Base-by-base conservation (phyloP, 1,140 invertebrate genomes). In the Sarcophaga bullata region DNA sequence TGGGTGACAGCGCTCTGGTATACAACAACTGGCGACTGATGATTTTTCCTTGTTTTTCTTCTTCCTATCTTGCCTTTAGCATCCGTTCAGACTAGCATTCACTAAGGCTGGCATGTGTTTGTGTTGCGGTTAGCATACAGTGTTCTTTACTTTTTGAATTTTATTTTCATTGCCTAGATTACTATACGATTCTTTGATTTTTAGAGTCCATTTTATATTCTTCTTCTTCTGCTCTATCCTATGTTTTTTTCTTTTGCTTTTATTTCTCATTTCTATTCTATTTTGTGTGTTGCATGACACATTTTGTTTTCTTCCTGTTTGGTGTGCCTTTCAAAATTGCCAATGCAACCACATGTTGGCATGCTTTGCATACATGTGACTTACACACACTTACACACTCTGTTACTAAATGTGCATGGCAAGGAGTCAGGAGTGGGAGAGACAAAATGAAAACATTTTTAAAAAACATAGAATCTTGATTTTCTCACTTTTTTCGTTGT, bases 311-410 rank as follows among this genome's bases (percentile, higher is more conserved):
- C n/a, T 78, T 78, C 75, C 48, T 78, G 49, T 78, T 78, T 50
- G 75, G 48, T 52, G 19, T 78, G 75, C 49, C n/a, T 78, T 78
- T 78, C 48, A 78, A 78, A 78, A 78, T 78, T 78, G 75, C 75
- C 75, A 78, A 78, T 50, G 75, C 75, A 75, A 75, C 73, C 73
- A 78, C 75, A 78, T 78, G 75, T 78, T 50, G 47, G 75, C 75
- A 78, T 78, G 48, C 48, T 50, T n/a, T 78, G 75, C 49, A 17
- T 17, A 68, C 62, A 68, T 68, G 62, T 68, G 62, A 19, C 17
- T 68, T 19, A 15, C n/a, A n/a, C n/a, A n/a, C n/a, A n/a, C n/a
- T n/a, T n/a, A n/a, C n/a, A n/a, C 17, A 17, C n/a, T 68, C 62
- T 68, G 8, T 68, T 68, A 58, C 52, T 58, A 17, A 68, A 68